Conservation (phyloP, 2,888 invertebrate species). For the Pecten maximus region DNA sequence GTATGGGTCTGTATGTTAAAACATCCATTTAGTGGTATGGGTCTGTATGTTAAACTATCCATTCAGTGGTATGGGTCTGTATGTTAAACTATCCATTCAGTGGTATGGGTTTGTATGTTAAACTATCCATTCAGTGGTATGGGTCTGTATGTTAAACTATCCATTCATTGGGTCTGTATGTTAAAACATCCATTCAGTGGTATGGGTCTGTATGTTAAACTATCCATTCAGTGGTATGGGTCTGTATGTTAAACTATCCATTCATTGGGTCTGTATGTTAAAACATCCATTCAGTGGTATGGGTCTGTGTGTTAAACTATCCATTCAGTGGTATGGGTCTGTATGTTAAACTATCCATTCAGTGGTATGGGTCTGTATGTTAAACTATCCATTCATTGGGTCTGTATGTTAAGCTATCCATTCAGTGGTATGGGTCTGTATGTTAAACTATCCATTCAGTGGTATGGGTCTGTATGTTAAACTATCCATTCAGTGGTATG, state of each 20-base stretch:
- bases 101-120: not conserved
- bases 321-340: not conserved
- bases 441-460: not conserved
- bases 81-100: not conserved
- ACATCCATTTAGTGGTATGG: not conserved
- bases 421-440: not conserved
- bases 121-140: not conserved
- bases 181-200: not conserved
- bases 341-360: not conserved
- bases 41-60: not conserved
- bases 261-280: too few species aligned
- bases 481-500: not conserved
- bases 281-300: not conserved
- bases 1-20: conserved; percentile 1
- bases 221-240: not conserved
- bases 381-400: too few species aligned
- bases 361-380: not conserved
- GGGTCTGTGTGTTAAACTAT: not conserved
- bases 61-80: not conserved
- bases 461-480: conserved; percentile 1
- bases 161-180: too few species aligned
- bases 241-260: too few species aligned
- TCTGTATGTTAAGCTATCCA: not conserved
- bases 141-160: conserved; percentile 23
- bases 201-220: not conserved